Conservation (phyloP, 1,140 invertebrate genomes). For the Megalopta genalis region DNA sequence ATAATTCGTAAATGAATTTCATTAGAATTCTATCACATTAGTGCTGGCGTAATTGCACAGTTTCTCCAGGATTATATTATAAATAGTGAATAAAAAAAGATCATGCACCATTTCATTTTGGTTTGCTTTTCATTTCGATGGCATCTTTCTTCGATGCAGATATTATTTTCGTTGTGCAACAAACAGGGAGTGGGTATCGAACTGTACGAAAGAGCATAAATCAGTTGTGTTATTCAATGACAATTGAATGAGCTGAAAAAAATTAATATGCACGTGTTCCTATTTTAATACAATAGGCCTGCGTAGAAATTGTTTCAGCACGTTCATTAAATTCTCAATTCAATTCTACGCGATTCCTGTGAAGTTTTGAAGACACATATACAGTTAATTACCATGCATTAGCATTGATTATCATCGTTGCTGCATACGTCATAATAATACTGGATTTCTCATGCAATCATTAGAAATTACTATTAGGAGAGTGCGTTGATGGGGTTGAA, state of each 20-base stretch:
- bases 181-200: background rate
- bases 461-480: constrained; percentile 10
- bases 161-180: no score
- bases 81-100: no score
- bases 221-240: background rate
- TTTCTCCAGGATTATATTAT: no score
- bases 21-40: no score
- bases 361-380: constrained; percentile 10
- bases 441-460: background rate
- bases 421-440: constrained; percentile 10
- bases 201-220: background rate
- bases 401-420: constrained; percentile 21
- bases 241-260: background rate
- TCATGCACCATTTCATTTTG: no score
- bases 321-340: background rate
- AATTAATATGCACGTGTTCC: background rate
- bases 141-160: no score
- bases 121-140: no score
- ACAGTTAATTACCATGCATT: constrained; percentile 18
- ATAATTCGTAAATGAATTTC: no score
- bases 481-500: no score
- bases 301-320: background rate
- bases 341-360: background rate
- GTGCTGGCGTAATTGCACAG: no score
- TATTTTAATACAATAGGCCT: background rate